These are phyloP conservation scores for Archips crataeganus DNA, from an alignment of 2,888 invertebrate genomes.

Conservation along the genomic window DNA sequence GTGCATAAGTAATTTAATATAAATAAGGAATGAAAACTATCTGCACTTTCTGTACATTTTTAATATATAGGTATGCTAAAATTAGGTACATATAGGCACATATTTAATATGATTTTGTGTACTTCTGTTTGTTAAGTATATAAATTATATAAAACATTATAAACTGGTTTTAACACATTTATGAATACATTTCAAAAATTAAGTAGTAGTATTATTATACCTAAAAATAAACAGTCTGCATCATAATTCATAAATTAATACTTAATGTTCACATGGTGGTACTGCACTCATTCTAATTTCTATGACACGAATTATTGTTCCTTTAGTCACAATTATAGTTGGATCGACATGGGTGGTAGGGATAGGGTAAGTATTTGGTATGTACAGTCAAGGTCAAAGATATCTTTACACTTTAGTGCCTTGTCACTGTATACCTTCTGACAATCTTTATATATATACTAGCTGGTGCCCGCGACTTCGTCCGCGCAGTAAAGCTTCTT, in stretches of 20 bases:
- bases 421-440: too few species aligned
- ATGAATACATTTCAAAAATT: not conserved
- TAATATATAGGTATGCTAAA: not conserved
- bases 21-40: conserved; percentile 4
- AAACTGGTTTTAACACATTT: not conserved
- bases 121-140: not conserved
- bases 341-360: too few species aligned
- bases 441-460: too few species aligned
- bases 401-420: too few species aligned
- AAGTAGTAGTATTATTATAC: not conserved
- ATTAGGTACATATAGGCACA: not conserved
- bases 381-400: too few species aligned
- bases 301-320: not conserved
- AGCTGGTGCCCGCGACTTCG: too few species aligned
- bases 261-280: not conserved
- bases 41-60: not conserved
- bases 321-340: too few species aligned
- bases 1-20: not conserved
- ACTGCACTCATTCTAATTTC: not conserved
- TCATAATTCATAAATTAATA: not conserved
- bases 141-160: not conserved
- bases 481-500: too few species aligned
- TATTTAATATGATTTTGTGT: not conserved
- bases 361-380: too few species aligned
- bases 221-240: not conserved